Evolutionary conservation across 2,888 invertebrate species (phyloP), one percentile per base, ranked within the genome.

Genomic region (Machimus atricapillus): DNA sequence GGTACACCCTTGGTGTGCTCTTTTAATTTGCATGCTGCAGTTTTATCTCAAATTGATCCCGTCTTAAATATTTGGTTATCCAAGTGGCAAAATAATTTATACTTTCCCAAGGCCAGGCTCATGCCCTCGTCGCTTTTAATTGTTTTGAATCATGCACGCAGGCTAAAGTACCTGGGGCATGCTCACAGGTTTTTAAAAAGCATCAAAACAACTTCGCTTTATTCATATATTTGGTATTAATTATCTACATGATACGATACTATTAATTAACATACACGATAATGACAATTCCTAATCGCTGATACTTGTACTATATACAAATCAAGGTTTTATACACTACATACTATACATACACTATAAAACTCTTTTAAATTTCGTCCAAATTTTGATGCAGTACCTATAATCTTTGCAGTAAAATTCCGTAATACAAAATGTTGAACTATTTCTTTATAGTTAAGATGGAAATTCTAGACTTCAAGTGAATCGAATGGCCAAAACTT

Each of bases 21-120:
- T 79, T 86, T 86, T 86, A 86, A 86, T 86, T 86, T 86, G 86
- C 86, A 86, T 86, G 85, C 74, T 85, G 76, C 76, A 9, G 34
- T 19, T 40, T 76, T 34, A 76, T 76, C 76, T 76, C 19, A 66
- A 66, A 66, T 66, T 66, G 66, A 66, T 66, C 66, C 66, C 23
- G 66, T 66, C 66, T 66, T 66, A 66, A 66, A 66, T 66, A 66
- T 66, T 66, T 66, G 66, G 66, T 66, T 66, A 66, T 66, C 66
- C 3, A 66, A 66, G 66, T 66, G 66, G 66, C 8, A 66, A 66
- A 66, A 66, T 66, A 66, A 66, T 66, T 66, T 66, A 66, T 66
- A 66, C 66, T 66, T 27, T 66, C 66, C 66, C 66, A 66, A 23
- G 66, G 19, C 66, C 66, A 66, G 66, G 27, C 19, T 27, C 66